Evolutionary conservation across 1,140 invertebrate genomes (phyloP).

Genomic region (Neodiprion lecontei): DNA sequence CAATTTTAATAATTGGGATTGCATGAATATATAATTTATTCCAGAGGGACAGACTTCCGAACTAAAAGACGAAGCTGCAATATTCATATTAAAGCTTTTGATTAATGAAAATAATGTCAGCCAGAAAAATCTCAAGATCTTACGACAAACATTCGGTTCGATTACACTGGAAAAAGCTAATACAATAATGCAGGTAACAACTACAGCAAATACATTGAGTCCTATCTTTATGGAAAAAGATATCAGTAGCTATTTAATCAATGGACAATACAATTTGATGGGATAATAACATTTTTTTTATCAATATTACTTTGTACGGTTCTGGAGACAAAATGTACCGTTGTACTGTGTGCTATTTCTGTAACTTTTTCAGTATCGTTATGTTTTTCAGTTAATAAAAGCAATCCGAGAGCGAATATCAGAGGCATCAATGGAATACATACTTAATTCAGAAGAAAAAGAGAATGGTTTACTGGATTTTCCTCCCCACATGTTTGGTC

Average conservation of each 20-base stretch:
- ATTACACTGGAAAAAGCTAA: slow-evolving; percentile 57
- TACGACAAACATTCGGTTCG: slow-evolving; percentile 66
- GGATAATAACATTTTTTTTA: slow-evolving; percentile 20
- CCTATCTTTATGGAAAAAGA: slow-evolving; percentile 5
- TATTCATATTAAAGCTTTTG: slow-evolving; percentile 69
- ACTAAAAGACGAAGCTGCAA: slow-evolving; percentile 68
- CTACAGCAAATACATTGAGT: slow-evolving; percentile 15
- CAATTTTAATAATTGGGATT: slow-evolving; percentile 12
- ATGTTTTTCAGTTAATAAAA: slow-evolving; percentile 33
- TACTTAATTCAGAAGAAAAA: slow-evolving; percentile 31
- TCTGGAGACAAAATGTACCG: no score
- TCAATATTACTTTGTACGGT: slow-evolving; percentile 5
- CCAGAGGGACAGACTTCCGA: slow-evolving; percentile 54
- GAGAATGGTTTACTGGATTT: slow-evolving; percentile 3
- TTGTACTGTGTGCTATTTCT: no score
- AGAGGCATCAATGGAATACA: slow-evolving; percentile 37
- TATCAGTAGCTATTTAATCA: slow-evolving; percentile 9
- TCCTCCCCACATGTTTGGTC: slow-evolving; percentile 35
- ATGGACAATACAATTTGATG: slow-evolving; percentile 15
- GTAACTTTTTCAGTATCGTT: slow-evolving; percentile 45
- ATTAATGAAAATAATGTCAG: slow-evolving; percentile 66
- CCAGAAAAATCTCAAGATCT: slow-evolving; percentile 60
- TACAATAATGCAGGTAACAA: slow-evolving; percentile 63
- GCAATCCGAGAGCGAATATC: slow-evolving; percentile 36
- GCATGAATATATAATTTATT: slow-evolving; percentile 26